Evolutionary conservation across 2,888 invertebrate genomes (phyloP), one percentile per base, ranked within the genome.

Genomic region (Cylloceria caligata): DNA sequence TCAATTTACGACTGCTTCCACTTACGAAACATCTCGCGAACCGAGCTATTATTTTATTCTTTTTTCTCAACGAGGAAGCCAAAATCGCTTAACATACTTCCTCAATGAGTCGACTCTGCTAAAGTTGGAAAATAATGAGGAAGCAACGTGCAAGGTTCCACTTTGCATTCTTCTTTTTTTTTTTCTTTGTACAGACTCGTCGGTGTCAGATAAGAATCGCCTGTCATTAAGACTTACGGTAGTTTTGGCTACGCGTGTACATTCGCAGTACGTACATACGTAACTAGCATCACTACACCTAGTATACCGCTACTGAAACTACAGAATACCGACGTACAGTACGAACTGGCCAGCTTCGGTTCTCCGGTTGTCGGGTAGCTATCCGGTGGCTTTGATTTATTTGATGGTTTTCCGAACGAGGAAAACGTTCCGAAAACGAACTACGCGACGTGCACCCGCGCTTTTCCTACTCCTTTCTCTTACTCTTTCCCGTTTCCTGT

Each of bases 331-430:
- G 52, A 68, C 60, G 13, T 39, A 39, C 24, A 62, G 47, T 55
- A 42, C 30, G 67, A 62, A 45, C 49, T 62, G 62, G 30, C 9
- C 64, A 57, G 27, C 27, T 69, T 74, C 42, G 34, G 36, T 19
- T 52, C 34, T 71, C 69, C 55, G 45, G 47, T 68, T 77, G 52
- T 57, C 69, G 73, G 68, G 27, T 64, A 68, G 55, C 64, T 78
- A 65, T 74, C 60, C 81, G 73, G 73, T 83, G 77, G 55, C 67
- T 74, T 74, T 81, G 83, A 83, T 83, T 81, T 81, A 83, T 81
- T 83, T 81, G 81, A 83, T 81, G 73, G 81, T 74, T 83, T 74
- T 77, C 65, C 78, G 74, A 81, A 74, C 78, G 81, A 83, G 80
- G 57, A 77, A 81, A 81, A 77, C 77, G 77, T 73, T 77, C 49